Evolutionary conservation across 2,888 invertebrate genomes (phyloP).

Genomic region (Erynnis tages): DNA sequence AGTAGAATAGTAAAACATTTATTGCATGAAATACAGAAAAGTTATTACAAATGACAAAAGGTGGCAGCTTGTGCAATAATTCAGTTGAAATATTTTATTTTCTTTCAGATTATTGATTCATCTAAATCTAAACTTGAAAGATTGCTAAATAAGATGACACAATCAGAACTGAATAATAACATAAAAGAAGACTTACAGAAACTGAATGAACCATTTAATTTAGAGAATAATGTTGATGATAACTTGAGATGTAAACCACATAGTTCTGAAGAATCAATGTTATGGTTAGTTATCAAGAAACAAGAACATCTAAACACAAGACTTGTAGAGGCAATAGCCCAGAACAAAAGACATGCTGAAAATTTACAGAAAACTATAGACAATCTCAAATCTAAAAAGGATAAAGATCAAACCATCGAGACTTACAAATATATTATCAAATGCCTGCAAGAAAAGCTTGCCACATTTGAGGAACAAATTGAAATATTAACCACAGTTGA

Average conservation of each 20-base stretch:
- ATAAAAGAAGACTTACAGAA: slow-evolving; percentile 51
- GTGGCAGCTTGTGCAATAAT: too few species aligned
- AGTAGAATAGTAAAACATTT: too few species aligned
- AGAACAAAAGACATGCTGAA: slow-evolving; percentile 62
- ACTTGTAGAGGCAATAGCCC: slow-evolving; percentile 52
- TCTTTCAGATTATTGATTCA: slow-evolving; percentile 33
- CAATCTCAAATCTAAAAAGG: slow-evolving; percentile 46
- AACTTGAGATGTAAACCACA: slow-evolving; percentile 54
- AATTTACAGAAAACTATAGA: slow-evolving; percentile 55
- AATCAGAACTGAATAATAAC: slow-evolving; percentile 57
- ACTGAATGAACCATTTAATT: slow-evolving; percentile 56
- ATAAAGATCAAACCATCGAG: slow-evolving; percentile 58
- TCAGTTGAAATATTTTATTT: not conserved
- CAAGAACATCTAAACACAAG: slow-evolving; percentile 63
- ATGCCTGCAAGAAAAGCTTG: slow-evolving; percentile 70
- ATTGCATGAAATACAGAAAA: too few species aligned
- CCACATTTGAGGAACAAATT: slow-evolving; percentile 71
- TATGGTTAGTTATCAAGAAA: slow-evolving; percentile 69
- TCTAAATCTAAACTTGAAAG: slow-evolving; percentile 48
- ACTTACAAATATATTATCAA: slow-evolving; percentile 67
- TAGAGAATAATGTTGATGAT: slow-evolving; percentile 54
- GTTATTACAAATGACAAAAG: too few species aligned
- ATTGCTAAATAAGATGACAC: slow-evolving; percentile 50
- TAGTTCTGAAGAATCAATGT: slow-evolving; percentile 54
- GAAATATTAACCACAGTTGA: slow-evolving; percentile 71